Evolutionary conservation across 2,888 invertebrate genomes (phyloP).

Genomic region (Stegana nigrithorax): DNA sequence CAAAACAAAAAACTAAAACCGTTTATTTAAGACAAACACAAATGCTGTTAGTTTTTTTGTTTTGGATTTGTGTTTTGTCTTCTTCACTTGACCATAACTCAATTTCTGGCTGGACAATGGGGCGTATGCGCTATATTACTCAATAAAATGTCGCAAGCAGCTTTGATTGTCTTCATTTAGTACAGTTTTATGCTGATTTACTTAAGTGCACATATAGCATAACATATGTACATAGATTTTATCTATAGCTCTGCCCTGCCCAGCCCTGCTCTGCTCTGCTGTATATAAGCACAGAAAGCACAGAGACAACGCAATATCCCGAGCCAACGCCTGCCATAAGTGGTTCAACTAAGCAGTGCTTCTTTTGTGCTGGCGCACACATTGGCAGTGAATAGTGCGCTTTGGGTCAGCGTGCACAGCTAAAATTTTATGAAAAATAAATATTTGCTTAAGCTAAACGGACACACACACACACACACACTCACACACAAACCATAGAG

Average conservation of each 20-base stretch:
- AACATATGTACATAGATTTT: not conserved
- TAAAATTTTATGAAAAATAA: too few species aligned
- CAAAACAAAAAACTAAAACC: constrained; percentile 14
- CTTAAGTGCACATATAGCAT: constrained; percentile 38
- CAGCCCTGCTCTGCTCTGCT: too few species aligned
- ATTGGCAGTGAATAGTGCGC: too few species aligned
- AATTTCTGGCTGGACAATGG: constrained; percentile 32
- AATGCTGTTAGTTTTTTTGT: not conserved
- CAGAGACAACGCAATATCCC: too few species aligned
- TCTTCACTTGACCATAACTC: constrained; percentile 44
- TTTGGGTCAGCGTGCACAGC: too few species aligned
- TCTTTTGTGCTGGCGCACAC: too few species aligned
- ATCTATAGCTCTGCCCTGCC: too few species aligned
- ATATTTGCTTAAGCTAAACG: not conserved
- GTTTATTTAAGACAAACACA: constrained; percentile 34
- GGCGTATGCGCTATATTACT: constrained; percentile 16
- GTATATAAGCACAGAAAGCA: too few species aligned
- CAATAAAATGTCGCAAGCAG: constrained; percentile 1
- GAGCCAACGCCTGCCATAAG: too few species aligned
- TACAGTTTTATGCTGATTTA: constrained; percentile 58
- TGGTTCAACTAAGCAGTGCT: too few species aligned
- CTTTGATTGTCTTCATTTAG: constrained; percentile 57
- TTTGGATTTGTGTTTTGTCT: too few species aligned
- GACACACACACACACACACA: not conserved
- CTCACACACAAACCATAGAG: too few species aligned